Base-by-base conservation (phyloP, 2,797 vertebrate species). In the Ammospiza maritima region DNA sequence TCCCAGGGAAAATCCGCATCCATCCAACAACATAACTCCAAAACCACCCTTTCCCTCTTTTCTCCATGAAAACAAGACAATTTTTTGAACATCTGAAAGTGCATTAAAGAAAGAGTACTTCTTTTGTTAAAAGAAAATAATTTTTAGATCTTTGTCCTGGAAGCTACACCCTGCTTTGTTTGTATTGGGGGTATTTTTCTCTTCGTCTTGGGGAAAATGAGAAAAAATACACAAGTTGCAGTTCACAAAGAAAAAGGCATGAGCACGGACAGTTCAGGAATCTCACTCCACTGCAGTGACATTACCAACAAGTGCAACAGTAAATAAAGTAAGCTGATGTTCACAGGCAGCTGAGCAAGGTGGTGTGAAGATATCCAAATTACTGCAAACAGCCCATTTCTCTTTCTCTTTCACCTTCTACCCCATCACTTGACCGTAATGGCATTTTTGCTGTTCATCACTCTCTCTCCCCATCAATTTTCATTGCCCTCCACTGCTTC, bases 401-500 rank as follows among this genome's bases (percentile, higher is more conserved):
- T 92, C 88, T 95, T 88, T 88, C 60, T 92, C 58, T 91, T 90
- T 70, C 88, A 94, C 73, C 45, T 92, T 96, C 94, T 94, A 96
- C 85, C 90, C 96, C 88, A 91, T 92, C 95, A 93, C 93, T 95
- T 95, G 95, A 89, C 78, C 91, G 1, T 97, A 98, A 98, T 94
- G 88, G 94, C 83, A 96, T 87, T 97, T 96, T 53, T 74, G 89
- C 93, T 97, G 86, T 97, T 98, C 97, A 97, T 97, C 96, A 93
- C 78, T 97, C 93, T 96, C 90, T 93, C 85, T 95, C 36, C 93
- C 94, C 94, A 97, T 97, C 97, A 97, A 96, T 98, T 98, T 98
- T 98, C 97, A 97, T 97, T 97, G 97, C 96, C 92, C 92, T 97
- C 95, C 82, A 87, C 87, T 95, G 95, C 95, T 97, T 97, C 94